Evolutionary conservation across 1,140 invertebrate species (phyloP).

Genomic region (Capitella teleta): DNA sequence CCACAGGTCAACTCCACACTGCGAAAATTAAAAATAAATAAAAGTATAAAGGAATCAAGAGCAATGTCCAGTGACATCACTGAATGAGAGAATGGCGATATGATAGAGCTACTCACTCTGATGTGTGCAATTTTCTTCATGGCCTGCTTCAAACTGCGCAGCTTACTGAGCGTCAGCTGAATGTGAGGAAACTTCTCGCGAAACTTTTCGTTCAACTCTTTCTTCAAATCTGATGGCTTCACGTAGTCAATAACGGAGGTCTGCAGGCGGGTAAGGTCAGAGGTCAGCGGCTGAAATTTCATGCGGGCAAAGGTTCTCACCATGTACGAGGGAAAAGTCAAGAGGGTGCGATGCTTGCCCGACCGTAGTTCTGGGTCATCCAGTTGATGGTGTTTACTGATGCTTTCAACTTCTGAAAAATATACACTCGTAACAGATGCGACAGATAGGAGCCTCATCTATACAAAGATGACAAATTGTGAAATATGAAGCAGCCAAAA

Average conservation of each 20-base stretch:
- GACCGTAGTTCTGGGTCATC: conserved; percentile 92
- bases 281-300: conserved; percentile 16
- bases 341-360: conserved; percentile 81
- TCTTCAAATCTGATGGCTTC: conserved; percentile 88
- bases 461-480: too few relatives aligned
- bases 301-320: too few relatives aligned
- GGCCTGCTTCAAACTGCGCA: conserved; percentile 87
- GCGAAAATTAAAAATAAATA: conserved; percentile 15
- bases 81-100: background rate
- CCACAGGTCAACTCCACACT: conserved; percentile 69
- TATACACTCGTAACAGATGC: background rate
- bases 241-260: conserved; percentile 91
- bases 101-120: conserved; percentile 44
- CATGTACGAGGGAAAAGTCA: conserved; percentile 93
- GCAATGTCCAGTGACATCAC: background rate
- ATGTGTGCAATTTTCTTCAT: conserved; percentile 85
- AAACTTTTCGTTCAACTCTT: conserved; percentile 96
- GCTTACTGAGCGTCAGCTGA: conserved; percentile 89
- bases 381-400: conserved; percentile 55
- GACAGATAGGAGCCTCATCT: too few relatives aligned
- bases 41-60: background rate
- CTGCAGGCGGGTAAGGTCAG: conserved; percentile 15
- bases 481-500: too few relatives aligned
- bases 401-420: background rate
- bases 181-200: conserved; percentile 88